phyloP scores from a whole-genome alignment of 2,113 vertebrate species.

The Nesogale talazaci region DNA sequence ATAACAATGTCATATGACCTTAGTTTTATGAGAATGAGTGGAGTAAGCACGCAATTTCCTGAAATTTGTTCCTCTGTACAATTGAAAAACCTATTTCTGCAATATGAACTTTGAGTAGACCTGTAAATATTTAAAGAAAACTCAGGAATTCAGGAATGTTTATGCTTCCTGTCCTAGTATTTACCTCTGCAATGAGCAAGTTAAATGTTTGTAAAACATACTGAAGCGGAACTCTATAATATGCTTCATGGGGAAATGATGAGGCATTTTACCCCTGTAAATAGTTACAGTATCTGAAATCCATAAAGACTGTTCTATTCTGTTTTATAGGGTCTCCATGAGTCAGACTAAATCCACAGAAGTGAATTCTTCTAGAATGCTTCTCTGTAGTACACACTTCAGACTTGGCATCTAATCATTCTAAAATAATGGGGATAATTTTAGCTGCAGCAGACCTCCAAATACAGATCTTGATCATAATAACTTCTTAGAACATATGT shows the following conservation, averaged over 20 bases:
- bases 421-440: neutral
- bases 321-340: too few species aligned
- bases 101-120: conserved; percentile 19
- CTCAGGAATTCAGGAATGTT: neutral
- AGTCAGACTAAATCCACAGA: too few species aligned
- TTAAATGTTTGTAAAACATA: neutral
- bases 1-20: neutral
- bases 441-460: neutral
- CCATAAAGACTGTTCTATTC: too few species aligned
- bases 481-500: neutral
- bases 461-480: neutral
- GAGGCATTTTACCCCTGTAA: too few species aligned
- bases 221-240: neutral
- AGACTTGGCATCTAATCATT: neutral
- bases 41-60: conserved; percentile 3
- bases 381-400: conserved; percentile 9
- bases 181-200: neutral
- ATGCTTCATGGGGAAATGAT: neutral
- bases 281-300: too few species aligned
- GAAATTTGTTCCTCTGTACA: neutral
- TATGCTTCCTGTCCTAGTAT: neutral
- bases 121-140: neutral
- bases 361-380: neutral
- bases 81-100: conserved; percentile 19
- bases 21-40: neutral